A percentile compares a stretch with the other conserved stretches of the same genome.
Conservation (phyloP, 2,888 invertebrate species). For the Drosophila imparisetae region DNA sequence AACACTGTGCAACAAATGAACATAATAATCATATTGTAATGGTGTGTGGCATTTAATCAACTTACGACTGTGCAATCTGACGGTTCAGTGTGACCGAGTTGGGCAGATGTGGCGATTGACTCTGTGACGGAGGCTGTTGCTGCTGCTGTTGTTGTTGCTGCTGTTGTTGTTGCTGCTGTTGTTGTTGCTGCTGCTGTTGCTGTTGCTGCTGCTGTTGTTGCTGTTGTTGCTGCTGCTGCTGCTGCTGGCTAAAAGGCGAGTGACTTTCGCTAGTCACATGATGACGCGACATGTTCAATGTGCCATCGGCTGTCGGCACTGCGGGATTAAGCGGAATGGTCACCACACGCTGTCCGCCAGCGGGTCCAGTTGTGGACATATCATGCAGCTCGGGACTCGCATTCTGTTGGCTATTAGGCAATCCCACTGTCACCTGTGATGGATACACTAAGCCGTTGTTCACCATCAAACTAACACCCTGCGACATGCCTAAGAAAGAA, state of each 20-base stretch:
- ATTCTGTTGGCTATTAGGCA: conserved; percentile 62
- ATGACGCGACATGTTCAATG: conserved; percentile 78
- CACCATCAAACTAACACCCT: conserved; percentile 73
- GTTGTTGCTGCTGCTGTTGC: conserved; percentile 25
- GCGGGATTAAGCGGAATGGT: conserved; percentile 55
- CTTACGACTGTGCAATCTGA: conserved; percentile 86
- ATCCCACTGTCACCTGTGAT: conserved; percentile 79
- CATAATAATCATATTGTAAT: not conserved
- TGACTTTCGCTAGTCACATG: conserved; percentile 81
- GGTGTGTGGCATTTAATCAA: conserved; percentile 30
- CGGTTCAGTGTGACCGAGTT: conserved; percentile 85
- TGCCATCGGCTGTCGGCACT: conserved; percentile 60
- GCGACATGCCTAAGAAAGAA: conserved; percentile 66
- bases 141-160: conserved; percentile 41
- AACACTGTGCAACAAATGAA: conserved; percentile 71
- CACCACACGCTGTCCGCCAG: conserved; percentile 59
- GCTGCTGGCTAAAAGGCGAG: conserved; percentile 77
- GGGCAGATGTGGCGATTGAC: conserved; percentile 85
- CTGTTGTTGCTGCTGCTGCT: conserved; percentile 17
- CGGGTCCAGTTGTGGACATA: conserved; percentile 74
- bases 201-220: conserved; percentile 40
- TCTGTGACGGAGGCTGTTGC: conserved; percentile 79
- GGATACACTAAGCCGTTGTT: conserved; percentile 79
- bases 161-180: conserved; percentile 35
- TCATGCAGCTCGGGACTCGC: conserved; percentile 80